Evolutionary conservation across 2,113 vertebrate species (phyloP).

Genomic region (Elanus axillaris): DNA sequence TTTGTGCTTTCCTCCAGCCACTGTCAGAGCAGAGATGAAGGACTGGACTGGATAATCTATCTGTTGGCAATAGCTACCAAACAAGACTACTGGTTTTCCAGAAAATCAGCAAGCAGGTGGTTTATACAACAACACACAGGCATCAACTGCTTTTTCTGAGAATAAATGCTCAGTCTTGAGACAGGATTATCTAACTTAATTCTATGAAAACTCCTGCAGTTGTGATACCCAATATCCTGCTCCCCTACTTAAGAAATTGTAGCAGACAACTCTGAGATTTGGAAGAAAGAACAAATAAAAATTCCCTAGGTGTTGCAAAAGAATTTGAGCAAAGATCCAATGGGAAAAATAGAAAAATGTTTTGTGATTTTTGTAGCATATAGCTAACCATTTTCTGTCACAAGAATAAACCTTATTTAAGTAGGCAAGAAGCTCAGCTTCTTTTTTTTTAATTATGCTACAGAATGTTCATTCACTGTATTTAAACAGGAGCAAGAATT

Average conservation of each 20-base stretch:
- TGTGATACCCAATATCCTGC: not conserved
- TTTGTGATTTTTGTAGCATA: not conserved
- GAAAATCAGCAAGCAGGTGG: not conserved
- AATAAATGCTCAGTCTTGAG: not conserved
- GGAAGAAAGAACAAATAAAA: not conserved
- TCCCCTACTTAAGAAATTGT: not conserved
- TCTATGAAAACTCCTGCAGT: not conserved
- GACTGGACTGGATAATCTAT: not conserved
- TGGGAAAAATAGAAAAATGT: not conserved
- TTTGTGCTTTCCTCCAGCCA: not conserved
- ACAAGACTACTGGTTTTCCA: not conserved
- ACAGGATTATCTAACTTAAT: not conserved
- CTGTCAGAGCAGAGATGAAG: not conserved
- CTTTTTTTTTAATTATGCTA: not conserved
- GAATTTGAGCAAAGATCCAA: not conserved
- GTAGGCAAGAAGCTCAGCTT: not conserved
- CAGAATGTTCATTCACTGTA: not conserved
- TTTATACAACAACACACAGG: not conserved
- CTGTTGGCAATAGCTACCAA: not conserved
- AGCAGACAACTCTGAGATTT: not conserved
- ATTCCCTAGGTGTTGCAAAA: not conserved
- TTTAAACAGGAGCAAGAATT: not conserved
- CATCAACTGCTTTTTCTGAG: not conserved
- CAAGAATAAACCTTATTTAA: not conserved
- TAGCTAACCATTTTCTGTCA: not conserved